A percentile compares a stretch with the other conserved stretches of the same genome.
phyloP scores from a whole-genome alignment of 2,113 vertebrate genomes.

The Chlamydotis undulata region DNA sequence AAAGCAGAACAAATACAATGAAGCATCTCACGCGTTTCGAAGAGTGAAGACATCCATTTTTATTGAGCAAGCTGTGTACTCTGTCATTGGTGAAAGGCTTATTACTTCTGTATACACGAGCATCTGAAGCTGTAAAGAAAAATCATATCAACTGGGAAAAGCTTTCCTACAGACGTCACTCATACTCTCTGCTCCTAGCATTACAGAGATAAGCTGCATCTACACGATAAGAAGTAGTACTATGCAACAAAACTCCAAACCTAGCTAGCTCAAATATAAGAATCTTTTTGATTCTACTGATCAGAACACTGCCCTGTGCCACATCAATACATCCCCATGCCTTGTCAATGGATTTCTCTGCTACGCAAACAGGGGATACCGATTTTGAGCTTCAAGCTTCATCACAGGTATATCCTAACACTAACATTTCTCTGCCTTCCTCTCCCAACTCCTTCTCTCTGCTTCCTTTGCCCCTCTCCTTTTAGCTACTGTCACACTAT shows the following conservation, averaged over 20 bases:
- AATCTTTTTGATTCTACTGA: background rate
- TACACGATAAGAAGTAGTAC: background rate
- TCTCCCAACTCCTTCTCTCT: background rate
- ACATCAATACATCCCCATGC: background rate
- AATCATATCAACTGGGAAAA: background rate
- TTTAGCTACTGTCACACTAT: background rate
- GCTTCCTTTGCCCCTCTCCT: background rate
- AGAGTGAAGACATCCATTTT: background rate
- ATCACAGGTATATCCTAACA: background rate
- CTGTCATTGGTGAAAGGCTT: background rate
- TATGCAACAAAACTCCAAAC: background rate
- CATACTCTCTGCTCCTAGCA: background rate
- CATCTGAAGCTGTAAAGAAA: background rate
- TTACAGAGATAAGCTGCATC: background rate
- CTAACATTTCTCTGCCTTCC: background rate
- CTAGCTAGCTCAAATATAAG: background rate
- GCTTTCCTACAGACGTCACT: background rate
- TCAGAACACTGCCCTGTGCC: background rate
- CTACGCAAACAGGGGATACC: background rate
- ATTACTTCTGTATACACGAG: background rate
- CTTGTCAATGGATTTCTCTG: background rate
- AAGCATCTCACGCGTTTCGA: background rate
- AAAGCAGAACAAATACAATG: background rate
- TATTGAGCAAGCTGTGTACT: background rate
- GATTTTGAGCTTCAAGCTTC: background rate